Base-by-base conservation (phyloP, 92 coral and sea anemone species). In the Chrysogorgia sp. region DNA sequence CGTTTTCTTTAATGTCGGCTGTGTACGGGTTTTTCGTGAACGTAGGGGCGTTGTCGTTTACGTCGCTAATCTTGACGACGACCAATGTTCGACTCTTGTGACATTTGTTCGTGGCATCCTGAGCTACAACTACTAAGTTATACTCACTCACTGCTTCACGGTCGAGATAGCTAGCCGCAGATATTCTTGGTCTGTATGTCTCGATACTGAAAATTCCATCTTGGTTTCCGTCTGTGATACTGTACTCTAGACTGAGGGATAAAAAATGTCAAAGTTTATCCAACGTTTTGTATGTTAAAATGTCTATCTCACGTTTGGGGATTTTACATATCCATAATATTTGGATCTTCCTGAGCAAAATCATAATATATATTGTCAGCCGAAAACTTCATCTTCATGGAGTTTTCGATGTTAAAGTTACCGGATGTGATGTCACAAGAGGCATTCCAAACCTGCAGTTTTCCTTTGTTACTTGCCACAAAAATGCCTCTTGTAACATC, bases 61-160 rank as follows among this genome's bases (percentile, higher is more conserved):
- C 79, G 83, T 90, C 96, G 34, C 80, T 63, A 2, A 90, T 81
- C 2, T 79, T 85, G 31, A 90, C 59, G 15, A 72, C 41, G 47
- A 90, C 92, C n/a, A 91, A 70, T 19, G 91, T 89, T 10, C 99
- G 84, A n/a, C 99, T 97, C 55, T 90, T 92, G 63, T 88, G 86
- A n/a, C 77, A 88, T 17, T 50, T 52, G 76, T 90, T 80, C 20
- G 34, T 63, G 30, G 87, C 82, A 83, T 90, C 96, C 2, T 88
- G 22, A 15, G 96, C 96, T 31, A 87, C 75, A 24, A 88, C 81
- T 19, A 52, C 82, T 47, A 90, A 43, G n/a, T 79, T 45, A 58
- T 90, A 80, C 2, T 84, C 81, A 17, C 82, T 70, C 7, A 40
- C 61, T 1, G 48, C 83, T 76, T 90, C 96, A 58, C 89, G 77